Evolutionary conservation across 1,140 invertebrate species (phyloP), one percentile per base, ranked within the genome.

Genomic region (Rhagoletis zephyria): DNA sequence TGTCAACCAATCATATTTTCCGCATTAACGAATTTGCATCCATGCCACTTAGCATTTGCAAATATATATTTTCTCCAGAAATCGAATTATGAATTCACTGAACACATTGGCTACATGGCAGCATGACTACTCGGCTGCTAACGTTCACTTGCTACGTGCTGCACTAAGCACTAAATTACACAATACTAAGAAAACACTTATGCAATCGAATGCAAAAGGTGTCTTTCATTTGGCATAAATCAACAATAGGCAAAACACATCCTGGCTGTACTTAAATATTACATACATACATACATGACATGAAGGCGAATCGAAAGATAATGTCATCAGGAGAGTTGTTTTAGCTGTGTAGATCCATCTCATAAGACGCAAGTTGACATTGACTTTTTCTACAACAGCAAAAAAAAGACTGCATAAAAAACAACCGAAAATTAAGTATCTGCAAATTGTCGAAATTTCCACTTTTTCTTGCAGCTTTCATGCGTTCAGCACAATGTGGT

Each of bases 111-210:
- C 61, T 4, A 4, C 61, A 56, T 10, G 10, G 30, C 30, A 30
- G 30, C 30, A 30, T 30, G 30, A 30, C 30, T 30, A 30, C 30
- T 30, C 30, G 30, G 30, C 30, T 30, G 19, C 9, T 14, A 9
- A 10, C 30, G 30, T 30, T 3, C 9, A 51, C 74, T 59, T 59
- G 19, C 48, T 30, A 81, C 6, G n/a, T 16, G 16, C 9, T 30
- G 7, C 65, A 70, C 19, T 42, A 30, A 56, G 10, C 51, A 56
- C 51, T 56, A 14, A 56, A 81, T 51, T 81, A 81, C 7, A 56
- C 45, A 81, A 81, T 48, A 67, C 64, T 40, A 67, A 67, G 64
- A 6, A 74, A 74, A 74, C 30, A 74, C 30, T 81, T 81, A 81
- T 56, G 48, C 48, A 81, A 81, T 81, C 9, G 19, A 59, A 81